These are phyloP conservation scores for Stenodema calcarata DNA, from an alignment of 2,888 invertebrate species.

Conservation along the genomic window DNA sequence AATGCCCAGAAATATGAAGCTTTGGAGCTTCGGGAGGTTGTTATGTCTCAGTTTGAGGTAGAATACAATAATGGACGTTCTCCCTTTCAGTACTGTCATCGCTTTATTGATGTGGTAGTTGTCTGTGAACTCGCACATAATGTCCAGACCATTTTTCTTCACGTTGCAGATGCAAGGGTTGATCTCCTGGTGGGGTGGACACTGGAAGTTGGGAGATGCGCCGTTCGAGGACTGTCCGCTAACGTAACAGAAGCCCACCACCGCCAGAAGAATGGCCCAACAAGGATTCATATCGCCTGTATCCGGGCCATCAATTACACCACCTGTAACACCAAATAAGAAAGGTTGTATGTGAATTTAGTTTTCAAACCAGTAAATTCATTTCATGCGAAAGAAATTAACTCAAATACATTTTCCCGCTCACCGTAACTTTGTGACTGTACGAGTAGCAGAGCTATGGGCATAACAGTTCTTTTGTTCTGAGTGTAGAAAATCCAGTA, in stretches of 20 bases:
- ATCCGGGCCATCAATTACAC: constrained; percentile 42
- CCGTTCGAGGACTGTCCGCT: constrained; percentile 45
- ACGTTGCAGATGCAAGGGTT: constrained; percentile 83
- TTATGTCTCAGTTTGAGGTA: constrained; percentile 88
- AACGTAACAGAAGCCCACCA: constrained; percentile 39
- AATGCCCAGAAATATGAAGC: constrained; percentile 84
- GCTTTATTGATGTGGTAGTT: constrained; percentile 78
- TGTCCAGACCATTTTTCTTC: constrained; percentile 87
- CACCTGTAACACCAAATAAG: constrained; percentile 36
- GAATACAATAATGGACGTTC: constrained; percentile 79
- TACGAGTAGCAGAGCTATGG: too few species aligned
- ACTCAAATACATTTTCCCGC: too few species aligned
- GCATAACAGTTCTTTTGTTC: too few species aligned
- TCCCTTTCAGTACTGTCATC: constrained; percentile 82
- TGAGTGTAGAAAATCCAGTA: too few species aligned
- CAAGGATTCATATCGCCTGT: constrained; percentile 38
- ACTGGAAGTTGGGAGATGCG: constrained; percentile 60
- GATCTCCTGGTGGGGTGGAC: constrained; percentile 77
- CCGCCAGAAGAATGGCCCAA: constrained; percentile 43
- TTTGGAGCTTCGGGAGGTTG: constrained; percentile 81
- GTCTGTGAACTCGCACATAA: constrained; percentile 87
- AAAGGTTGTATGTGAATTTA: too few species aligned
- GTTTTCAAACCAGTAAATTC: too few species aligned
- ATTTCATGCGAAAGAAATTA: too few species aligned
- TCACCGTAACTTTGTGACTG: too few species aligned